Base-by-base conservation (phyloP, 2,797 vertebrate genomes). In the Agapornis canus region DNA sequence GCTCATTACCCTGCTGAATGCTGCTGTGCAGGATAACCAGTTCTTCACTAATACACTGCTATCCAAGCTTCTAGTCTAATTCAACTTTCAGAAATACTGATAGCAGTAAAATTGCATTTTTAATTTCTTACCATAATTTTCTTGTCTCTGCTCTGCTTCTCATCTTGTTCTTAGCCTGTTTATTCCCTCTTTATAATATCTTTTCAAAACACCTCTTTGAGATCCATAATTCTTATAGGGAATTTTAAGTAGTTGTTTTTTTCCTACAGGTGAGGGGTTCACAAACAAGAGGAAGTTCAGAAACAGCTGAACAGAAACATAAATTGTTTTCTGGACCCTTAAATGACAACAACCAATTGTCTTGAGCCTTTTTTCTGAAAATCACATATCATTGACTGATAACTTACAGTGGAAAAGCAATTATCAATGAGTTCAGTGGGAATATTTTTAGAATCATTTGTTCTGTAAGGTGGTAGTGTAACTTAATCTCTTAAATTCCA, bases 131-230 rank as follows among this genome's bases (percentile, higher is more conserved):
- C 63, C 25, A 82, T 93, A 92, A 72, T 91, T 97, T 96, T 91
- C 40, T 90, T 89, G 4, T 80, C 75, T 87, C 85, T 97, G 49
- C 75, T 97, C 52, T 96, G 73, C 90, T 95, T 90, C 88, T 95
- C 43, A 11, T 95, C 94, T 78, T 97, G 91, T 96, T 92, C 94
- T 92, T 94, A 93, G 89, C 83, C 72, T 95, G 9, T 77, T 73
- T 95, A 11, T 77, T 73, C 86, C 73, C 37, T 79, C 52, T 93
- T 72, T 86, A 65, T 82, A 69, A 71, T 60, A 61, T 89, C 79
- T 85, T 91, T 96, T 85, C 35, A 83, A 88, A 96, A 86, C 35
- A 51, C 51, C 86, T 65, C 56, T 96, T 96, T 90, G 92, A 96
- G 97, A 96, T 73, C 65, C 29, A 16, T 76, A 43, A 76, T 86